Conservation (phyloP, 2,797 vertebrate species). For the Peromyscus aztecus region DNA sequence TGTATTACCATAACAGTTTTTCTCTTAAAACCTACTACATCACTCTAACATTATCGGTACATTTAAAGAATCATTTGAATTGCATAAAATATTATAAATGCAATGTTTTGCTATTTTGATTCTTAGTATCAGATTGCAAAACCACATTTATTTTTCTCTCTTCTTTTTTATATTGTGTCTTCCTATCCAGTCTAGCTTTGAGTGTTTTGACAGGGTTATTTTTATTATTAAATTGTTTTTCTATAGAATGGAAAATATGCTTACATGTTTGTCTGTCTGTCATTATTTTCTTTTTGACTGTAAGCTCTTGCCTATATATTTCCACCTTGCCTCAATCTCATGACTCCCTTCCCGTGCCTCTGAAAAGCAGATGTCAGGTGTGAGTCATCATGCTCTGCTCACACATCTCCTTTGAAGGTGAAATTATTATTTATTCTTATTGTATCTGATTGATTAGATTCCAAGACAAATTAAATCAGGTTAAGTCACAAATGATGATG, state of each 20-base stretch:
- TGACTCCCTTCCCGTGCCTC: not conserved
- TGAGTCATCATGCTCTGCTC: not conserved
- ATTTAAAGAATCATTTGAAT: constrained; percentile 14
- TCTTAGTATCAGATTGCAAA: constrained; percentile 26
- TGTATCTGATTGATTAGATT: not conserved
- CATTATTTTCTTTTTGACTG: not conserved
- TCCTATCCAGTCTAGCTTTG: not conserved
- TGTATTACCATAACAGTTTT: constrained; percentile 1
- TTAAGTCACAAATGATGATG: not conserved
- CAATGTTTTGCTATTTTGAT: constrained; percentile 17
- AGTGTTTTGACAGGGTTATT: not conserved
- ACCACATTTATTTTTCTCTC: constrained; percentile 6
- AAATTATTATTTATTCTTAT: constrained; percentile 11
- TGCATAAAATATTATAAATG: constrained; percentile 24
- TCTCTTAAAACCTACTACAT: constrained; percentile 5
- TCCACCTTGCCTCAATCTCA: not conserved
- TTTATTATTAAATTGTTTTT: not conserved
- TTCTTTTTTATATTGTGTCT: not conserved
- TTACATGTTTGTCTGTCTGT: not conserved
- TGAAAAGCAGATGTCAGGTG: not conserved
- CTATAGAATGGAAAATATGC: not conserved
- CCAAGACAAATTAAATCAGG: constrained; percentile 5
- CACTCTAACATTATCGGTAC: not conserved
- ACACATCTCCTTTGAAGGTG: constrained; percentile 2
- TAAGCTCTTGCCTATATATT: not conserved